Conservation (phyloP, 2,113 vertebrate species). For the Trogon melanurus region DNA sequence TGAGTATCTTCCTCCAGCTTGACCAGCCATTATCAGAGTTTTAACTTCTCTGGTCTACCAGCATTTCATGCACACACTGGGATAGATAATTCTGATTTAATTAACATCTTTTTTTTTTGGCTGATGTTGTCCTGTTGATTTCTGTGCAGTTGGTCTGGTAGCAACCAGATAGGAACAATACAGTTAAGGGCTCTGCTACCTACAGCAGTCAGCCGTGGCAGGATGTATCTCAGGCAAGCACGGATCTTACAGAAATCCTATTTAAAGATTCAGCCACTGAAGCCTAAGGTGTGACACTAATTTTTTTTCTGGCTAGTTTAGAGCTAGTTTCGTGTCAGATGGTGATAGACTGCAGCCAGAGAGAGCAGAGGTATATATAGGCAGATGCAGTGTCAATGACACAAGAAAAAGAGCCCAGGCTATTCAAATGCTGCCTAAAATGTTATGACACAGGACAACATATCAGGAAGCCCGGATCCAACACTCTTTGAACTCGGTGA, state of each 20-base stretch:
- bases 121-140: neutral
- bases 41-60: neutral
- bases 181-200: neutral
- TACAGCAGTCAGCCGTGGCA: neutral
- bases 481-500: neutral
- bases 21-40: neutral
- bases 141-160: neutral
- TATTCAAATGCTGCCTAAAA: neutral
- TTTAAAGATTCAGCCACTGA: neutral
- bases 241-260: neutral
- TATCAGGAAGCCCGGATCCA: neutral
- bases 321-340: neutral
- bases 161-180: neutral
- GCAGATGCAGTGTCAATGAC: neutral
- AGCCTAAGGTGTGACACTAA: neutral
- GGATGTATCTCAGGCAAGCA: neutral
- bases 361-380: neutral
- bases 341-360: neutral
- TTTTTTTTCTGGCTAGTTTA: neutral
- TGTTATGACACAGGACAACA: neutral
- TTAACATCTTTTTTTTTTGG: neutral
- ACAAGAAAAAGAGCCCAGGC: neutral
- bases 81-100: neutral
- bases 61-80: neutral
- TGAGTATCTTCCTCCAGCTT: neutral